Base-by-base conservation (phyloP, 1,140 invertebrate species). In the Hestina assimilis region DNA sequence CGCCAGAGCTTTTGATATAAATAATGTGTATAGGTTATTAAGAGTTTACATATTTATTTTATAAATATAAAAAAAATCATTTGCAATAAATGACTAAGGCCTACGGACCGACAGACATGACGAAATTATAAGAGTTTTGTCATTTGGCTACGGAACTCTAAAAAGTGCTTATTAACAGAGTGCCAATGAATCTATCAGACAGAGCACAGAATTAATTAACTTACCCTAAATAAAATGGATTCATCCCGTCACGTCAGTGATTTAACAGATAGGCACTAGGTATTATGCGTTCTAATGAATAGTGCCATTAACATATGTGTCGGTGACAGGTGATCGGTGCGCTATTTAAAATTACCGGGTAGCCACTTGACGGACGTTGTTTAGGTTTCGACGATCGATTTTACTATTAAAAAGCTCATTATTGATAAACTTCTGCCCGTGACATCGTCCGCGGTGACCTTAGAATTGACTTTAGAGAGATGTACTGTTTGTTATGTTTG, bases 221-320 rank as follows among this genome's bases (percentile, higher is more conserved):
- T 17, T 17, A 19, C 45, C 6, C 15, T 48, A 33, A 33, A 48
- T 48, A 35, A 33, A 35, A 33, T 29, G 9, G n/a, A 7, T 11
- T 11, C 4, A 17, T n/a, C 45, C 9, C 19, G 45, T 35, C 45
- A 48, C 19, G 45, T 48, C 45, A 53, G 2, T 9, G 17, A 20
- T 45, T 42, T 31, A 53, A 33, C 19, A 23, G 41, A 53, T 53
- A 20, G 45, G 33, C 33, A 47, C 19, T 35, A n/a, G 15, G 33
- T 38, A 38, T 38, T 38, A 38, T 38, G 14, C 33, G 33, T 8
- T 11, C 33, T 38, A 38, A 38, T 38, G 33, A 38, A 38, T 21
- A 48, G 29, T 35, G 46, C 33, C 31, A 48, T 48, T 48, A 48
- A 48, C 29, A 35, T 42, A 53, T 19, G 52, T 54, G 52, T 45